These are phyloP conservation scores for Galaxea fascicularis DNA, from an alignment of 92 coral and sea anemone species.

Conservation along the genomic window DNA sequence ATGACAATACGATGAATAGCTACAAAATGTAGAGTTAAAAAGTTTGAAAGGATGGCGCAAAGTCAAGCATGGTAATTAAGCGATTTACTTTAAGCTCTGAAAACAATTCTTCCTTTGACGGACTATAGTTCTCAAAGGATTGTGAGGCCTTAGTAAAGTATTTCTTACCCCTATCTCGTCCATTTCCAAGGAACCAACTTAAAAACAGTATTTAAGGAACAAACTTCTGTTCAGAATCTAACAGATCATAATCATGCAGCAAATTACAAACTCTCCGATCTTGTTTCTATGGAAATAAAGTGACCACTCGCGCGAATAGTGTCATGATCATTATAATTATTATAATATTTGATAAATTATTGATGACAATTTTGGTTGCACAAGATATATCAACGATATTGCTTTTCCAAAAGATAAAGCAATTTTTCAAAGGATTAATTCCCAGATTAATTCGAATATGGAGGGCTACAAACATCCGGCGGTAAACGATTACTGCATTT, in stretches of 20 bases:
- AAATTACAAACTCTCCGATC: neutral
- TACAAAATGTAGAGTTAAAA: neutral
- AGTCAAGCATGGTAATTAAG: neutral
- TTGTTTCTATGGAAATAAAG: conserved; percentile 27
- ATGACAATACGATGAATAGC: neutral
- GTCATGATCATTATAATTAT: neutral
- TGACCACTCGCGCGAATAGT: neutral
- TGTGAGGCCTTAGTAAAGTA: neutral
- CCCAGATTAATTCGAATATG: too few species aligned
- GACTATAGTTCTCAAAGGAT: conserved; percentile 20
- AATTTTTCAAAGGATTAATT: too few species aligned
- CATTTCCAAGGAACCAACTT: neutral
- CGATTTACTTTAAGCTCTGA: neutral
- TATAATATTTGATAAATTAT: neutral
- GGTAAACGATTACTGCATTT: too few species aligned
- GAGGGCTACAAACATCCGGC: too few species aligned
- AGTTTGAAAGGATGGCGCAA: conserved; percentile 4
- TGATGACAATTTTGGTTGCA: neutral
- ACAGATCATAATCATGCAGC: neutral
- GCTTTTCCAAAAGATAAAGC: neutral
- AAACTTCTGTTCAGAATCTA: neutral
- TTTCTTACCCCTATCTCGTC: conserved; percentile 25
- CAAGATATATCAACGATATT: neutral
- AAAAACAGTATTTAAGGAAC: neutral
- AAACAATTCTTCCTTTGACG: conserved; percentile 8